Percentiles rank a stretch among this genome's conserved stretches.
Conservation (phyloP, 2,888 invertebrate genomes). For the Fabriciana adippe region DNA sequence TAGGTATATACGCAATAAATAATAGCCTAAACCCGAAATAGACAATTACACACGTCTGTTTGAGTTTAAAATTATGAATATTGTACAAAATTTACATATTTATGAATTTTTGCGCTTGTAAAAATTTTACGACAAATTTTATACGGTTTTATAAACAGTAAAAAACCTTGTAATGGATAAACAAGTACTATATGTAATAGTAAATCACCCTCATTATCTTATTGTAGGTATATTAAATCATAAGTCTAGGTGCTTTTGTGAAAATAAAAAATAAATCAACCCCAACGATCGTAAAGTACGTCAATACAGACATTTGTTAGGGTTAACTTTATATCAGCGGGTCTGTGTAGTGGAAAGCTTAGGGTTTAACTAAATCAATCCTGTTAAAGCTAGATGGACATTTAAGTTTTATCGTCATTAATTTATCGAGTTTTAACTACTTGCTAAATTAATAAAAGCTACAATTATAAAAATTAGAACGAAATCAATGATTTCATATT, state of each 20-base stretch:
- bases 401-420: neutral
- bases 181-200: too few relatives aligned
- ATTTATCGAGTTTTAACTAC: neutral
- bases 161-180: too few relatives aligned
- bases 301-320: constrained; percentile 17
- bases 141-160: too few relatives aligned
- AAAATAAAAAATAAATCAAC: constrained; percentile 20
- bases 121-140: too few relatives aligned
- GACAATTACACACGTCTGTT: too few relatives aligned
- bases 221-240: neutral
- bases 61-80: too few relatives aligned
- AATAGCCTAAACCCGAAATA: too few relatives aligned
- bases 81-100: too few relatives aligned
- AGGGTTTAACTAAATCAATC: constrained; percentile 8
- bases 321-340: constrained; percentile 12
- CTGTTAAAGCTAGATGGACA: neutral
- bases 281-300: constrained; percentile 8
- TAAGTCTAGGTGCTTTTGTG: neutral
- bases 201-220: too few relatives aligned
- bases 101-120: too few relatives aligned
- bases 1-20: neutral
- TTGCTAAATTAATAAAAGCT: too few relatives aligned
- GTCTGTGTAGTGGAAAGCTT: neutral
- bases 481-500: neutral
- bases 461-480: too few relatives aligned